Base-by-base conservation (phyloP, 2,888 invertebrate species). In the Acanthopleura granulata region DNA sequence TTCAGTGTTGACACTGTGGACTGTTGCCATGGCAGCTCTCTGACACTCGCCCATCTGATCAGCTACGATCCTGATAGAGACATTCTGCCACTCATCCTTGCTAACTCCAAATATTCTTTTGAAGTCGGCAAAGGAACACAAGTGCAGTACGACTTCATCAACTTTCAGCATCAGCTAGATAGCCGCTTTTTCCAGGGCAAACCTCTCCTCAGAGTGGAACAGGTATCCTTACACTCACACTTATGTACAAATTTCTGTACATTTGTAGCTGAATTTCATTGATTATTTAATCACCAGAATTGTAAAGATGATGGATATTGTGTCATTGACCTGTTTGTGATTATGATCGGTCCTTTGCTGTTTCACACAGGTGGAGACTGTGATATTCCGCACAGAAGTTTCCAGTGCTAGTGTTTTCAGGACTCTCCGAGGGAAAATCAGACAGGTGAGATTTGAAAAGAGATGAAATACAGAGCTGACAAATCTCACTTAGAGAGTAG, bases 101-200 rank as follows among this genome's bases (percentile, higher is more conserved):
- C 85, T 49, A 84, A 84, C 79, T 84, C 85, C 72, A 80, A 81
- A 40, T 86, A 86, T 73, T 82, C 85, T 18, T 82, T 85, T 76
- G 77, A 78, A 71, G 77, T 83, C 1, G 84, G 86, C 49, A 79
- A 82, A 69, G 82, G 81, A 50, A 82, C 83, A 9, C 77, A 76
- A 22, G 76, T 85, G 12, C 80, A 82, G 57, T 85, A 86, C 74
- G 81, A 86, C 77, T 85, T 84, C 75, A 66, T 29, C 0, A 78
- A 78, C 51, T 72, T 86, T 15, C 81, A 85, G 76, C 76, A 80
- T 40, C 84, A 84, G 72, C 72, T 86, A 4, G 80, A 80, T 74
- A 84, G 84, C 73, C 76, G 82, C 57, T 83, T 85, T 75, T 73
- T 86, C 73, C 74, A 49, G 78, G 78, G 16, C 76, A 75, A 62